These are phyloP conservation scores for Thereva nobilitata DNA, from an alignment of 2,888 invertebrate species.

Conservation along the genomic window DNA sequence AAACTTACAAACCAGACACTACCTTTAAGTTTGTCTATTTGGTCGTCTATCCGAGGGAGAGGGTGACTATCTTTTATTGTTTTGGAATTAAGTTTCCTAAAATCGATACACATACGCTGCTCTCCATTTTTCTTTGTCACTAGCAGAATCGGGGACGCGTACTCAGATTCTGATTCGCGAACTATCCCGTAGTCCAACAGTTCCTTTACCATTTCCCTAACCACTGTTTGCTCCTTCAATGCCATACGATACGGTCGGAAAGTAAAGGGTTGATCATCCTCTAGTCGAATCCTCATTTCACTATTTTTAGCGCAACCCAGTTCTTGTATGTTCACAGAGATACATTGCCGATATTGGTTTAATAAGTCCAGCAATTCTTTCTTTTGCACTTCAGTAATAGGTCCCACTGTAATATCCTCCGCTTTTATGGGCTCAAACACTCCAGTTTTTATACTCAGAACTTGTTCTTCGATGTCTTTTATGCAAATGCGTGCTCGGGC, in stretches of 20 bases:
- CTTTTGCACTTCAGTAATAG: not conserved
- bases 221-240: not conserved
- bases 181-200: not conserved
- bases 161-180: conserved; percentile 10
- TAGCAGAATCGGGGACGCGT: conserved; percentile 1
- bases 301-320: not conserved
- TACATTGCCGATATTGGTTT: not conserved
- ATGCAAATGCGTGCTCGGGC: conserved; percentile 24
- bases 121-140: conserved; percentile 12
- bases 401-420: conserved; percentile 22
- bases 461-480: conserved; percentile 2
- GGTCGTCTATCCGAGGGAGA: conserved; percentile 48
- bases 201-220: conserved; percentile 1
- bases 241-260: conserved; percentile 1
- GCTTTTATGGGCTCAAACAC: not conserved
- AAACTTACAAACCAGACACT: conserved; percentile 46
- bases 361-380: not conserved
- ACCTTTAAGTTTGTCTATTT: conserved; percentile 46
- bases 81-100: conserved; percentile 46
- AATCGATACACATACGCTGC: conserved; percentile 44
- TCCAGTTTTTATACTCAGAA: conserved; percentile 3
- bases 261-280: conserved; percentile 2
- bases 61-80: conserved; percentile 49
- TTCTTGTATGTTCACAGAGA: not conserved
- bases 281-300: not conserved